Evolutionary conservation across 2,113 vertebrate genomes (phyloP).

Genomic region (Cebus imitator): DNA sequence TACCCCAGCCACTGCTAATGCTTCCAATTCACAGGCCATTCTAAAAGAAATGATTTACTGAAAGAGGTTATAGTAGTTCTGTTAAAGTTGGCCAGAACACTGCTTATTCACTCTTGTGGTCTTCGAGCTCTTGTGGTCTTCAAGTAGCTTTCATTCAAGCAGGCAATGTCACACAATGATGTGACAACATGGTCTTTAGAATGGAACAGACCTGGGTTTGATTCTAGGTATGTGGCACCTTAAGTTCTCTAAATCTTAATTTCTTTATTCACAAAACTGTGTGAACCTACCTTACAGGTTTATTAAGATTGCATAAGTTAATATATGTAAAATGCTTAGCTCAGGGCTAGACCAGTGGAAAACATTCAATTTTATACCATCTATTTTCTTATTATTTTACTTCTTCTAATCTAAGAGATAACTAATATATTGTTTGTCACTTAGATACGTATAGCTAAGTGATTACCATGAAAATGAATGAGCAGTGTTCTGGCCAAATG

Average conservation of each 20-base stretch:
- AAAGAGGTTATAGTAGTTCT: not conserved
- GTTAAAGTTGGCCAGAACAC: not conserved
- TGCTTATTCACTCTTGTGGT: not conserved
- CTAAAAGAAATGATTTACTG: not conserved
- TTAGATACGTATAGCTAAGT: not conserved
- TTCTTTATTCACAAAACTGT: not conserved
- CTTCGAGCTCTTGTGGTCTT: not conserved
- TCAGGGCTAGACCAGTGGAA: not conserved
- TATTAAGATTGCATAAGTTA: not conserved
- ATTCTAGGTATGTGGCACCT: not conserved
- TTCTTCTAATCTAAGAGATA: not conserved
- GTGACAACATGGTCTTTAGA: not conserved
- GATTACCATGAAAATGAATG: not conserved
- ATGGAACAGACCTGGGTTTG: not conserved
- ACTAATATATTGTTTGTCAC: not conserved
- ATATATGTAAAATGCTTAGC: not conserved
- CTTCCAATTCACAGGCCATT: not conserved
- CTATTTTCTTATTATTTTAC: not conserved
- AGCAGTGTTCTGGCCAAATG: not conserved
- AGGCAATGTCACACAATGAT: not conserved
- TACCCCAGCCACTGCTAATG: not conserved
- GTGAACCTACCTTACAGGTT: not conserved
- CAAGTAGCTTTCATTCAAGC: not conserved
- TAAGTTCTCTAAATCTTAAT: not conserved
- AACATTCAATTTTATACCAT: not conserved